These are phyloP conservation scores for Rhabdomys dilectus DNA, from an alignment of 2,113 vertebrate species.

Conservation along the genomic window DNA sequence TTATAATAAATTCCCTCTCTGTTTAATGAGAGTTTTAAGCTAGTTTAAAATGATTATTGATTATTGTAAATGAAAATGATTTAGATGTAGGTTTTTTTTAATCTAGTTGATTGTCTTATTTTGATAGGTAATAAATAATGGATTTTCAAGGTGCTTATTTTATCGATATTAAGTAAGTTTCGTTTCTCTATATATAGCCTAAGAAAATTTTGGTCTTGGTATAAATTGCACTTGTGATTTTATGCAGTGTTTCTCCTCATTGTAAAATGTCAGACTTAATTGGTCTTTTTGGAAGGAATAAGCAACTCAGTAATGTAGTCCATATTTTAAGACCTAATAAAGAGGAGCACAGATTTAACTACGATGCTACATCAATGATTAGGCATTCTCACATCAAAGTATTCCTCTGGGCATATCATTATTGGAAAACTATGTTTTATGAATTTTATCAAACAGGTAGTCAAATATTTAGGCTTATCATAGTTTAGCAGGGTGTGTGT, in stretches of 20 bases:
- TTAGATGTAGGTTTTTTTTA: background rate
- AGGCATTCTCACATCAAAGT: background rate
- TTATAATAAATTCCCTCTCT: background rate
- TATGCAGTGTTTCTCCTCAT: background rate
- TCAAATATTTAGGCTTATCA: background rate
- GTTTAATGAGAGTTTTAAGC: background rate
- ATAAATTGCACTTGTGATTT: background rate
- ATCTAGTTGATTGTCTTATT: background rate
- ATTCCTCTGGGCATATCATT: background rate
- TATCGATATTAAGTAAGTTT: background rate
- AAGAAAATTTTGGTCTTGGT: background rate
- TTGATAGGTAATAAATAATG: background rate
- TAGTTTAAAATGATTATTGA: background rate
- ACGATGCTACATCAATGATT: background rate
- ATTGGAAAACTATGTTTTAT: background rate
- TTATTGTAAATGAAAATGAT: background rate
- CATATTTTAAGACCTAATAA: background rate
- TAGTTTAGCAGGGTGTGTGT: background rate
- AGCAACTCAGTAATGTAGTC: background rate
- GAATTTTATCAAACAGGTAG: background rate
- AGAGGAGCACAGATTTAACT: background rate
- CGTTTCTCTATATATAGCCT: background rate
- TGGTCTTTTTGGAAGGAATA: background rate
- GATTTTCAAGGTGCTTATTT: background rate
- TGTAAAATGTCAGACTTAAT: slow-evolving; percentile 23